Evolutionary conservation across 2,888 invertebrate species (phyloP).

Genomic region (Megamerina dolium): DNA sequence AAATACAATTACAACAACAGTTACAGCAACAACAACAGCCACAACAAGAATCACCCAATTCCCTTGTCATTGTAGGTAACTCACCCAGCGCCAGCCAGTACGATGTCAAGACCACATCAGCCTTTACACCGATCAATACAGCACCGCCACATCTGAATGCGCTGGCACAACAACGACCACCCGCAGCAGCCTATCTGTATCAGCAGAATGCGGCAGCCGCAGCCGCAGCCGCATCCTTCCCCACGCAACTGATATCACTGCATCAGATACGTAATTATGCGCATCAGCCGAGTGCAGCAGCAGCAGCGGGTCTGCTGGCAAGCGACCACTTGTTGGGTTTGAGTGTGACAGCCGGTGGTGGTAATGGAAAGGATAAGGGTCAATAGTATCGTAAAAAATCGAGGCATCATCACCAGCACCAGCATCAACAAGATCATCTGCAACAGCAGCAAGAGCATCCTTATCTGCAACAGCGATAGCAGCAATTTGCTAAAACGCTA

Average conservation of each 20-base stretch:
- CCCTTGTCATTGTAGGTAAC: slow-evolving; percentile 28
- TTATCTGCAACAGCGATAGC: neutral
- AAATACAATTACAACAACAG: slow-evolving; percentile 38
- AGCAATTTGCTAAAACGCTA: too few species aligned
- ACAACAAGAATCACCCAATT: slow-evolving; percentile 32
- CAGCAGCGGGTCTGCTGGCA: slow-evolving; percentile 56
- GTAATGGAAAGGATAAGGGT: slow-evolving; percentile 41
- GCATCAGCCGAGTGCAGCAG: slow-evolving; percentile 64
- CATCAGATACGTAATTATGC: slow-evolving; percentile 96
- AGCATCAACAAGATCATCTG: neutral
- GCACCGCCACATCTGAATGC: slow-evolving; percentile 71
- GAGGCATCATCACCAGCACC: slow-evolving; percentile 1
- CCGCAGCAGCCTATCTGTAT: slow-evolving; percentile 68
- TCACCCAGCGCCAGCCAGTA: slow-evolving; percentile 38
- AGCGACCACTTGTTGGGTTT: slow-evolving; percentile 59
- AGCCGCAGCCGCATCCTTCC: slow-evolving; percentile 65
- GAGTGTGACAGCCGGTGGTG: slow-evolving; percentile 41
- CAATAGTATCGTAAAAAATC: slow-evolving; percentile 39
- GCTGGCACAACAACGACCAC: slow-evolving; percentile 38
- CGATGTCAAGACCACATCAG: slow-evolving; percentile 60
- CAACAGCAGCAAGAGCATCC: slow-evolving; percentile 2
- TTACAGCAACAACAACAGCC: slow-evolving; percentile 36
- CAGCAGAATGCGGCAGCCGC: slow-evolving; percentile 54
- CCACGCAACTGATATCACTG: slow-evolving; percentile 87
- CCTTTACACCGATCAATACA: slow-evolving; percentile 89